phyloP scores from a whole-genome alignment of 1,140 invertebrate species.

The Leucophenga varia region DNA sequence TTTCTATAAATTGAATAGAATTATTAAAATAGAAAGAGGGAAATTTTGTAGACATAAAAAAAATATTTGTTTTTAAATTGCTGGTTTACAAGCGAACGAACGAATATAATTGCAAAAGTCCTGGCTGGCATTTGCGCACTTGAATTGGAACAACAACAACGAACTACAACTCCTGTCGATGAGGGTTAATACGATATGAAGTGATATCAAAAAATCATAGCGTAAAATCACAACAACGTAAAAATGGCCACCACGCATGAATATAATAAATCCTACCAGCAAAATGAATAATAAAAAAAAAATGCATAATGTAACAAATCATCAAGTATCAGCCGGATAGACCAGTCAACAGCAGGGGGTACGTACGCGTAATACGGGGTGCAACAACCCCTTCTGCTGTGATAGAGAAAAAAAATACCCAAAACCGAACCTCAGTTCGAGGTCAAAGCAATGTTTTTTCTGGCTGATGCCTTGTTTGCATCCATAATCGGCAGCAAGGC shows the following conservation, averaged over 20 bases:
- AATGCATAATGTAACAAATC: conserved; percentile 40
- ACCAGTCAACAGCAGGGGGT: no score
- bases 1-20: no score
- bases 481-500: conserved; percentile 30
- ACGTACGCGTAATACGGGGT: no score
- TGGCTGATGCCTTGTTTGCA: conserved; percentile 20
- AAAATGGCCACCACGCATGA: conserved; percentile 46
- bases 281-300: conserved; percentile 11
- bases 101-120: no score
- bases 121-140: conserved; percentile 34
- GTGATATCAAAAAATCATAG: not conserved
- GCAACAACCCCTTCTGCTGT: conserved; percentile 15
- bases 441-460: not conserved
- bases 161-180: no score
- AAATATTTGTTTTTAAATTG: no score
- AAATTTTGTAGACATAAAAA: no score
- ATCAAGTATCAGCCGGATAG: conserved; percentile 18
- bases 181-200: no score
- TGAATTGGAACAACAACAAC: conserved; percentile 26
- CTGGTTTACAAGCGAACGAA: conserved; percentile 46
- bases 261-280: no score
- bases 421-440: no score
- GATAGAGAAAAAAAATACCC: conserved; percentile 5
- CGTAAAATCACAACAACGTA: conserved; percentile 24
- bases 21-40: no score